Evolutionary conservation across 37 sponge, comb jelly and placozoan genomes (phyloP), one percentile per base, ranked within the genome.

Genomic region (Diacarnus erythraeanus): DNA sequence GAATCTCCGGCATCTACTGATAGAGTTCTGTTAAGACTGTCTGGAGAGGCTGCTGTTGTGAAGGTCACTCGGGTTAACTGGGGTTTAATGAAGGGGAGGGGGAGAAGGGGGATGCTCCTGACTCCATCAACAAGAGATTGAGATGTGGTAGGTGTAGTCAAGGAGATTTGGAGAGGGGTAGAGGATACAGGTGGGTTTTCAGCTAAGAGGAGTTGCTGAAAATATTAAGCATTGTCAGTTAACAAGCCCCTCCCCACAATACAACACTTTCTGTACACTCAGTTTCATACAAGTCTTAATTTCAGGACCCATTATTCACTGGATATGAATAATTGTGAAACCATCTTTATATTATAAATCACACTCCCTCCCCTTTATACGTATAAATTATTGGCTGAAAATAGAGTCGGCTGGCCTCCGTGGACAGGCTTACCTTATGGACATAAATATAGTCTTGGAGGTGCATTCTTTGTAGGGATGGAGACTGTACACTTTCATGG

Each of bases 401-500:
- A n/a, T n/a, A n/a, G n/a, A n/a, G n/a, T n/a, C n/a, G n/a, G n/a
- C n/a, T n/a, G n/a, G n/a, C n/a, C n/a, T n/a, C n/a, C n/a, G n/a
- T n/a, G n/a, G n/a, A n/a, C 26, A 20, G 64, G 8, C 72, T 0
- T 42, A 89, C 90, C 81, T 80, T 89, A 47, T 76, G 38, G 23
- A 85, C 86, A 44, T 69, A 74, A 26, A 92, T 77, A 67, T 82
- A 92, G 65, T 88, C 93, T 61, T 84, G 84, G 51, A 87, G 71
- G 70, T 87, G 70, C 18, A 75, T 59, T 2, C 71, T 74, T 65
- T 92, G 92, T 39, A 79, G 80, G 17, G 71, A 9, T 26, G 80
- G 43, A 2, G 82, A 67, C 69, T 85, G 86, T 1, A 20, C 15
- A 40, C 85, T 72, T n/a, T 77, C 78, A 41, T 88, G 84, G 35